Conservation (phyloP, 2,113 vertebrate species). For the Megaptera novaeangliae region DNA sequence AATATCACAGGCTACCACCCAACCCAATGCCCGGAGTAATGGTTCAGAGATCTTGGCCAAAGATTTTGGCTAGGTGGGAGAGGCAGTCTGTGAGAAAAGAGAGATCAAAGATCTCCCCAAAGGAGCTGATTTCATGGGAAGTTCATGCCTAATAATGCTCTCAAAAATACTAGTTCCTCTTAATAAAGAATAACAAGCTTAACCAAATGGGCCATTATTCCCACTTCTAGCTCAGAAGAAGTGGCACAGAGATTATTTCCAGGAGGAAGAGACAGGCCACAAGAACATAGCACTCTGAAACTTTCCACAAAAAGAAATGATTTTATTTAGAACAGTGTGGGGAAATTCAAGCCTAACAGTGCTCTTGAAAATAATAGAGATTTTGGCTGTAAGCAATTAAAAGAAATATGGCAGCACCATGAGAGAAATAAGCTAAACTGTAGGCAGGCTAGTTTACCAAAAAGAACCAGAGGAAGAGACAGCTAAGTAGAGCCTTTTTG, state of each 20-base stretch:
- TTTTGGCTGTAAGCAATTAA: neutral
- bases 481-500: neutral
- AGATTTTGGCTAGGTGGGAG: neutral
- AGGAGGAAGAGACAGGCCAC: neutral
- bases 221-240: neutral
- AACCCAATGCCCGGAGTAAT: neutral
- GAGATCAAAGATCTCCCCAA: neutral
- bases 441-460: neutral
- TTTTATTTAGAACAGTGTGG: neutral
- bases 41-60: neutral
- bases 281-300: neutral
- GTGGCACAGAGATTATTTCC: neutral
- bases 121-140: neutral
- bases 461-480: neutral
- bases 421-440: neutral
- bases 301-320: neutral
- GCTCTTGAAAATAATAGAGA: neutral
- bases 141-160: neutral
- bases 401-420: neutral
- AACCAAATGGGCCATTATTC: neutral
- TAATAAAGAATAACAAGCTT: neutral
- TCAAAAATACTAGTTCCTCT: neutral
- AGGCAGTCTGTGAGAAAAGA: neutral
- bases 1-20: neutral
- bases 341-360: neutral